phyloP scores from a whole-genome alignment of 2,113 vertebrate genomes.

The Poeciliopsis occidentalis region DNA sequence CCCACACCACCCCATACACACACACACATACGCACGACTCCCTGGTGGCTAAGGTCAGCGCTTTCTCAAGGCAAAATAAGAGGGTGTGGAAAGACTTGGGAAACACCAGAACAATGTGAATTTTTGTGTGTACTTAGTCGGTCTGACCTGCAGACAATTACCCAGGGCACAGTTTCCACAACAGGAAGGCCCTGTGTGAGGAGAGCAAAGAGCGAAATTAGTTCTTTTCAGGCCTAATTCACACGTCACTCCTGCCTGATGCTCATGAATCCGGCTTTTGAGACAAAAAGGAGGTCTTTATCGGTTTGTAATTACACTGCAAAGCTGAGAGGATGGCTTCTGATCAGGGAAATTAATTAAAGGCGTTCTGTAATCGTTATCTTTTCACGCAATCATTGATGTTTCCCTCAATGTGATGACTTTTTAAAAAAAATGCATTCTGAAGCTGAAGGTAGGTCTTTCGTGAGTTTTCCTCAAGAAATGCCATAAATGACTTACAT shows the following conservation, averaged over 20 bases:
- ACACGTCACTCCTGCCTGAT: slow-evolving; percentile 25
- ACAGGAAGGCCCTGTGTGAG: slow-evolving; percentile 58
- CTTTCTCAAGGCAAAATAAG: slow-evolving; percentile 81
- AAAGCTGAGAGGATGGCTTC: slow-evolving; percentile 4
- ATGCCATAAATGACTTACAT: too few relatives aligned
- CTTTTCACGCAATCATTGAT: too few relatives aligned
- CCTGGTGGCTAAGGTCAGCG: slow-evolving; percentile 75
- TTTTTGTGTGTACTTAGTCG: slow-evolving; percentile 40
- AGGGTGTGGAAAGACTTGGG: slow-evolving; percentile 74
- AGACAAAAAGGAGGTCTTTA: slow-evolving; percentile 13
- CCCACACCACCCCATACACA: not conserved
- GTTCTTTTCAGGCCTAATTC: slow-evolving; percentile 58
- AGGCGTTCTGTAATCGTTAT: slow-evolving; percentile 31
- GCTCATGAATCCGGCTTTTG: slow-evolving; percentile 47
- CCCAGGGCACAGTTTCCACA: slow-evolving; percentile 56
- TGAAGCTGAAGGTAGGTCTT: too few relatives aligned
- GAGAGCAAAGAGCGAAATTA: slow-evolving; percentile 41
- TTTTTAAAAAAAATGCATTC: too few relatives aligned
- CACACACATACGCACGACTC: slow-evolving; percentile 20
- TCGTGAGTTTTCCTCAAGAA: too few relatives aligned
- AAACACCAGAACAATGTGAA: slow-evolving; percentile 73
- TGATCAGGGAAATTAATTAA: slow-evolving; percentile 6
- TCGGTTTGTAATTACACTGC: slow-evolving; percentile 32
- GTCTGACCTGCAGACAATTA: slow-evolving; percentile 65
- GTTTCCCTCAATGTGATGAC: too few relatives aligned